These are phyloP conservation scores for Tipula helvola DNA, from an alignment of 2,888 invertebrate genomes.

Conservation along the genomic window DNA sequence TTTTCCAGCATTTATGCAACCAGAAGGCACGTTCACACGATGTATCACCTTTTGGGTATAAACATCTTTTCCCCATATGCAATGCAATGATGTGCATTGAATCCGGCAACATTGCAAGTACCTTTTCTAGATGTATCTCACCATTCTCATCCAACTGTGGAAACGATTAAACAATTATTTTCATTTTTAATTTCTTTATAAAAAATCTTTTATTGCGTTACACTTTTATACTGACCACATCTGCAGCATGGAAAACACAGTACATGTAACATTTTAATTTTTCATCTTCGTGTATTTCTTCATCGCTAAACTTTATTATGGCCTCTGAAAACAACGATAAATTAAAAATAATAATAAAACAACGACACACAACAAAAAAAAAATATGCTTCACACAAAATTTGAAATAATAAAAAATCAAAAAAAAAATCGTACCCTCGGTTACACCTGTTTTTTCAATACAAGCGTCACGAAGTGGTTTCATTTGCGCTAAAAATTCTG, in stretches of 20 bases:
- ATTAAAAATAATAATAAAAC: conserved; percentile 7
- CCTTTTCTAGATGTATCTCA: conserved; percentile 24
- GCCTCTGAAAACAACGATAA: conserved; percentile 18
- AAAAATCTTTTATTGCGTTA: background rate
- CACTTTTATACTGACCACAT: conserved; percentile 18
- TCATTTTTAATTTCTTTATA: background rate
- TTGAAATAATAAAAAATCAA: background rate
- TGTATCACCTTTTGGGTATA: conserved; percentile 24
- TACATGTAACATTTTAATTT: conserved; percentile 28
- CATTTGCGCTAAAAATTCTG: conserved; percentile 20
- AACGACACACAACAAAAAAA: background rate
- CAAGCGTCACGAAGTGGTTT: conserved; percentile 22
- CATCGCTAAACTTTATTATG: conserved; percentile 26
- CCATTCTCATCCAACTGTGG: conserved; percentile 21
- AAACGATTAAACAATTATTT: background rate
- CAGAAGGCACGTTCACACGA: conserved; percentile 26
- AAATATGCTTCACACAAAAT: background rate
- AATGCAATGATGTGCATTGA: conserved; percentile 21
- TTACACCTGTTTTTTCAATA: conserved; percentile 22
- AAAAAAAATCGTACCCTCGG: conserved; percentile 18
- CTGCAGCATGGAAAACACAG: conserved; percentile 24
- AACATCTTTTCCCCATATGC: conserved; percentile 23
- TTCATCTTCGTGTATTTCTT: conserved; percentile 24
- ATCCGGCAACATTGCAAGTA: conserved; percentile 21
- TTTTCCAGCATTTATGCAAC: conserved; percentile 26